These are phyloP conservation scores for Acleris emargana DNA, from an alignment of 2,888 invertebrate genomes.

Conservation along the genomic window DNA sequence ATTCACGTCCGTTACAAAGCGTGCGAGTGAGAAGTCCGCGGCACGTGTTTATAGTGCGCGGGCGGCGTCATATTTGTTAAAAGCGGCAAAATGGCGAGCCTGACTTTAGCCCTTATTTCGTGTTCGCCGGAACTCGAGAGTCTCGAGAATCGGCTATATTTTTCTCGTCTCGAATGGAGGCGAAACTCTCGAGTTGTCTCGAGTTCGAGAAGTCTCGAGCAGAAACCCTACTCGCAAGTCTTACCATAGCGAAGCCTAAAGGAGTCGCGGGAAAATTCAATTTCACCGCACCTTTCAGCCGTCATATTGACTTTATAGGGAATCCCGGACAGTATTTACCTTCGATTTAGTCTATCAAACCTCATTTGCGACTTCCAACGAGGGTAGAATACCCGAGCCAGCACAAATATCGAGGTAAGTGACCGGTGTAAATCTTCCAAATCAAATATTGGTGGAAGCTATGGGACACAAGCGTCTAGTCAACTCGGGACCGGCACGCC, in stretches of 20 bases:
- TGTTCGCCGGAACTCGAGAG: too few relatives aligned
- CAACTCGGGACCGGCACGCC: slow-evolving; percentile 4
- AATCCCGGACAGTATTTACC: slow-evolving; percentile 22
- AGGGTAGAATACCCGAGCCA: slow-evolving; percentile 11
- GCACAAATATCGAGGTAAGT: slow-evolving; percentile 8
- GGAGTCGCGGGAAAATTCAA: slow-evolving; percentile 14
- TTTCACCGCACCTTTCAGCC: slow-evolving; percentile 17
- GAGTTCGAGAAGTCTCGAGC: too few relatives aligned
- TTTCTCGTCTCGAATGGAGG: too few relatives aligned
- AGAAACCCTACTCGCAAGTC: too few relatives aligned
- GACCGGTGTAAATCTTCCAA: slow-evolving; percentile 25
- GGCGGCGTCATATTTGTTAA: too few relatives aligned
- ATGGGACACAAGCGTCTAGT: slow-evolving; percentile 19
- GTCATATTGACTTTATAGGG: slow-evolving; percentile 11
- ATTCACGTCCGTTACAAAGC: too few relatives aligned
- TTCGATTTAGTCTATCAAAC: slow-evolving; percentile 19
- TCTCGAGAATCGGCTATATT: too few relatives aligned
- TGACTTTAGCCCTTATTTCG: too few relatives aligned
- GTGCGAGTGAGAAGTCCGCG: too few relatives aligned
- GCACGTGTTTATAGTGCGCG: too few relatives aligned
- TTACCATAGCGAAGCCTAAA: slow-evolving; percentile 1
- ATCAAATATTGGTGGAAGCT: slow-evolving; percentile 24
- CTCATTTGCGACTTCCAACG: slow-evolving; percentile 18
- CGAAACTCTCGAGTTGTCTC: too few relatives aligned
- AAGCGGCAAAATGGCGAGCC: too few relatives aligned